These are phyloP conservation scores for Helicoverpa assulta DNA, from an alignment of 2,888 invertebrate genomes.

Conservation along the genomic window DNA sequence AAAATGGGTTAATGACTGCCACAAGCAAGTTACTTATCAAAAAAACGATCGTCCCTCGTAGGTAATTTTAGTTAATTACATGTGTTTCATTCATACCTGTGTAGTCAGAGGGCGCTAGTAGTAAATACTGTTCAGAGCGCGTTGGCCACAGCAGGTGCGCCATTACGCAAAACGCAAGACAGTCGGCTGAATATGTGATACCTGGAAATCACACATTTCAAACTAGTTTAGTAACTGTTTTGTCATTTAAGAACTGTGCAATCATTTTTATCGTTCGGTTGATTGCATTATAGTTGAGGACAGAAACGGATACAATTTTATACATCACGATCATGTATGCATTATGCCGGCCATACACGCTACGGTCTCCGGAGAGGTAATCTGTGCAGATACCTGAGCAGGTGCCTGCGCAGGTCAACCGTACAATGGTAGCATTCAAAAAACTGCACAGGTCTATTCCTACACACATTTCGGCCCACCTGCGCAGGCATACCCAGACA, in stretches of 20 bases:
- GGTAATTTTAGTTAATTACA: not conserved
- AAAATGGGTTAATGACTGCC: conserved; percentile 1
- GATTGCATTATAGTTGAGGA: too few relatives aligned
- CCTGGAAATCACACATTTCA: conserved; percentile 89
- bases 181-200: conserved; percentile 98
- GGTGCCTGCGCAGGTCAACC: too few relatives aligned
- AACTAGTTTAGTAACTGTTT: not conserved
- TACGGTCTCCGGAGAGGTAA: too few relatives aligned
- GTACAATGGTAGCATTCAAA: too few relatives aligned
- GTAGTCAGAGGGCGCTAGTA: conserved; percentile 93
- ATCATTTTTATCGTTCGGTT: too few relatives aligned
- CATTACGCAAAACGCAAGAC: conserved; percentile 98
- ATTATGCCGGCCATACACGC: too few relatives aligned
- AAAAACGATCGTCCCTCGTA: not conserved
- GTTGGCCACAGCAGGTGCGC: conserved; percentile 99
- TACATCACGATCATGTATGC: too few relatives aligned
- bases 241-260: not conserved
- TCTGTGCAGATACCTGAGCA: too few relatives aligned
- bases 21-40: not conserved
- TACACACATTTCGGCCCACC: too few relatives aligned
- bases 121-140: conserved; percentile 97
- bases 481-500: too few relatives aligned
- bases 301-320: too few relatives aligned
- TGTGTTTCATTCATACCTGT: conserved; percentile 82
- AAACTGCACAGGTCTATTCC: too few relatives aligned